Percentiles rank a stretch among this genome's conserved stretches.
Evolutionary conservation across 2,888 invertebrate genomes (phyloP).

Genomic region (Ormia ochracea): DNA sequence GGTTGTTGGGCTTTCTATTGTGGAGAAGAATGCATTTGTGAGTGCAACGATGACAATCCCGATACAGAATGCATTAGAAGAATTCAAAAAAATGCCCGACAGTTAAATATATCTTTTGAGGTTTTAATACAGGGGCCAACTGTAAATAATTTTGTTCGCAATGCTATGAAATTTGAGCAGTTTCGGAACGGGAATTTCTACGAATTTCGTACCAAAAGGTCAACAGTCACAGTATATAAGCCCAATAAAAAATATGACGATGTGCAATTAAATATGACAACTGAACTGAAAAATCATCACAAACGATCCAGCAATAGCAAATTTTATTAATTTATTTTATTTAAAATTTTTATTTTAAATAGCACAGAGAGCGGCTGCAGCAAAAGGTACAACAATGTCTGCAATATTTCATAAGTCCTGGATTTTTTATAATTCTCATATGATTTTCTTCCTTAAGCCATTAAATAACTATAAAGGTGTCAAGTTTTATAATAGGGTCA

Average conservation of each 20-base stretch:
- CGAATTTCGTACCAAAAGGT: constrained; percentile 68
- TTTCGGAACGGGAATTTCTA: constrained; percentile 53
- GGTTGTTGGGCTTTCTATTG: constrained; percentile 76
- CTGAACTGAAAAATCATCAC: constrained; percentile 52
- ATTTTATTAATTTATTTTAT: constrained; percentile 73
- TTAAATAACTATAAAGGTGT: constrained; percentile 45
- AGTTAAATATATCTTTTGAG: constrained; percentile 71
- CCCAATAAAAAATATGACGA: constrained; percentile 62
- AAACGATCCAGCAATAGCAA: constrained; percentile 68
- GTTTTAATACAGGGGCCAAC: constrained; percentile 76
- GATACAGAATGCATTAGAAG: constrained; percentile 73
- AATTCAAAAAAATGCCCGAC: constrained; percentile 72
- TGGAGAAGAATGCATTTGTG: constrained; percentile 77
- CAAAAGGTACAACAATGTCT: background rate
- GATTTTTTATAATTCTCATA: constrained; percentile 56
- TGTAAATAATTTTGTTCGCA: constrained; percentile 72
- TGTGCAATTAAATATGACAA: background rate
- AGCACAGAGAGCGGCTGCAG: constrained; percentile 51
- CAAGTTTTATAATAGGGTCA: background rate
- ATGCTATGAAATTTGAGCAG: constrained; percentile 73
- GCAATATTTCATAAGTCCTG: constrained; percentile 56
- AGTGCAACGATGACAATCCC: constrained; percentile 71
- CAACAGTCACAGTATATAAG: constrained; percentile 73
- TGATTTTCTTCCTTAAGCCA: constrained; percentile 62
- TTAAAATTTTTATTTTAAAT: constrained; percentile 68